Evolutionary conservation across 2,888 invertebrate species (phyloP).

Genomic region (Amphipyra tragopoginis): DNA sequence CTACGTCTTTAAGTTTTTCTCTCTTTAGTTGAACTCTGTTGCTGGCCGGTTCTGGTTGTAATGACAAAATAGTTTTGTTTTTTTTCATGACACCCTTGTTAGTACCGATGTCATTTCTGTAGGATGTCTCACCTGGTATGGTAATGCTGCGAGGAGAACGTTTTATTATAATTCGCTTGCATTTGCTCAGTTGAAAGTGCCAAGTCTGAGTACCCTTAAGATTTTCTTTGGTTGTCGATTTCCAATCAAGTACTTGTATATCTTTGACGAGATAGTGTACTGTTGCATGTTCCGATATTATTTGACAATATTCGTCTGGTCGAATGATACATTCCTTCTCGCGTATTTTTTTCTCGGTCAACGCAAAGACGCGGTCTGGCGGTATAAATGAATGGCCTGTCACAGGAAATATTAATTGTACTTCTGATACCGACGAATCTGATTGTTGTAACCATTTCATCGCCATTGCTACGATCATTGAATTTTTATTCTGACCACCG

Average conservation of each 20-base stretch:
- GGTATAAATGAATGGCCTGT: slow-evolving; percentile 7
- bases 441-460: too few species aligned
- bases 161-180: slow-evolving; percentile 28
- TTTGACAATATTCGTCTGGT: slow-evolving; percentile 20
- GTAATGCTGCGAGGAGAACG: slow-evolving; percentile 4
- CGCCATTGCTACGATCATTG: too few species aligned
- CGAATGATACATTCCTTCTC: slow-evolving; percentile 9
- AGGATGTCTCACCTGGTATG: too few species aligned
- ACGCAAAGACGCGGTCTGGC: slow-evolving; percentile 16
- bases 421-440: not conserved
- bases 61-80: too few species aligned
- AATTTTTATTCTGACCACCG: slow-evolving; percentile 24
- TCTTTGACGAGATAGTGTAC: not conserved
- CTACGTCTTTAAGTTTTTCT: not conserved
- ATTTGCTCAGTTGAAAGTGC: slow-evolving; percentile 34
- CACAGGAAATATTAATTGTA: slow-evolving; percentile 8
- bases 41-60: slow-evolving; percentile 1
- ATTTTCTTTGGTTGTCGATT: slow-evolving; percentile 7
- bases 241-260: too few species aligned
- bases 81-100: too few species aligned
- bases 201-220: slow-evolving; percentile 23
- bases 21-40: slow-evolving; percentile 12
- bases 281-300: slow-evolving; percentile 22
- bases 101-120: too few species aligned
- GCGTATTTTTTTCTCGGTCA: slow-evolving; percentile 16